Evolutionary conservation across 2,113 vertebrate species (phyloP), one percentile per base, ranked within the genome.

Genomic region (Alosa alosa): DNA sequence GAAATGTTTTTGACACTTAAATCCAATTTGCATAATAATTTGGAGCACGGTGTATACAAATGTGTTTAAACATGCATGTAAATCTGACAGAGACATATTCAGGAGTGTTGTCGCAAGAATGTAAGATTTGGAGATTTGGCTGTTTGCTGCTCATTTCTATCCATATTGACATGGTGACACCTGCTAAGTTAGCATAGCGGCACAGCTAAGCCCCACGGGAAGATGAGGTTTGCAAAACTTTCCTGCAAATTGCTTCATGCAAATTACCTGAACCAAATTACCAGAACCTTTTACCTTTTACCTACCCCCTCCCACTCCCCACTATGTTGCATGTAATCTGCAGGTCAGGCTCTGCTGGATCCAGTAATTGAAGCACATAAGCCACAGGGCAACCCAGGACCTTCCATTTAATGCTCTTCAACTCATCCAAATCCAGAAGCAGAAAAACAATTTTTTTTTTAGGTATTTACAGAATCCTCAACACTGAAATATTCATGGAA

Each of bases 331-430:
- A 81, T 81, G 20, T 55, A 84, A 85, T 88, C 78, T 81, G 22
- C 25, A 86, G 84, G 85, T 81, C 87, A 88, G 50, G 87, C 87
- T 88, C 83, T 11, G 60, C 10, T 86, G 82, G 57, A 11, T 88
- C 44, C 82, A 78, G 85, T 85, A 89, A 88, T 88, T 89, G 88
- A 85, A 78, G 47, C 83, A 20, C 44, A 85, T 88, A 55, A 13
- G 82, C 83, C 84, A 84, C 64, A 72, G 85, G 41, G 60, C 55
- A 83, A 82, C 72, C 83, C 88, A 57, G 41, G 31, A 64, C 45
- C 55, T 31, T 50, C 3, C 50, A 41, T 78, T 78, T 39, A 78
- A 78, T 78, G 72, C 72, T 78, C 31, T 78, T 41, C 11, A 78
- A 78, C 72, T 39, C 36, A 15, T 78, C 72, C 72, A 78, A 78